Evolutionary conservation across 2,113 vertebrate species (phyloP), one percentile per base, ranked within the genome.

Genomic region (Columba livia): DNA sequence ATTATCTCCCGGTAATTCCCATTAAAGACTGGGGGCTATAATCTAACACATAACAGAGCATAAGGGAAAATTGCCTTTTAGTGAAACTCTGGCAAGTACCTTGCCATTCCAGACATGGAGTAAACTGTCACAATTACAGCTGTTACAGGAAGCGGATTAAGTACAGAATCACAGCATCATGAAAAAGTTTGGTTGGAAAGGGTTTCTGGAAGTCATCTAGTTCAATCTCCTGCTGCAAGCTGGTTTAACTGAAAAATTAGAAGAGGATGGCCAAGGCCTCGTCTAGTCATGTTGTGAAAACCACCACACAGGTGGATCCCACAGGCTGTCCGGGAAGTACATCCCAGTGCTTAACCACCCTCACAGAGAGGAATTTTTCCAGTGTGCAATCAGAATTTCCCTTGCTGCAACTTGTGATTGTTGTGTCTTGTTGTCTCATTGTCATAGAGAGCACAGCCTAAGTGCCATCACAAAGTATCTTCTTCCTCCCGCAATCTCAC

Each of bases 211-310:
- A 75, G 29, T 21, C 32, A 47, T 14, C 12, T 42, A 75, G 10
- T 60, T 26, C 54, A 79, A 36, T 1, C 9, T 42, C 18, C 13
- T 58, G 34, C 50, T 88, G 83, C 72, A 72, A 48, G 19, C 14
- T 26, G 23, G 12, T 54, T 67, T 57, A 77, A 73, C 20, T 44
- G 40, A 86, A 88, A 88, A 75, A 56, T 32, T 28, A 83, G 36
- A 42, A 70, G 8, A 69, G 26, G 13, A 61, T 12, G 40, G 24
- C 44, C 38, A 74, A 74, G 31, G 47, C 47, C 16, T 83, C 80
- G n/a, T 36, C 13, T n/a, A 66, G 64, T 62, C 84, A 74, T 10
- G 69, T 74, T 94, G 78, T 87, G 64, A 92, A 95, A 86, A 95
- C 18, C 50, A 62, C n/a, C 40, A 31, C 0, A 1, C 60, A 86